phyloP scores from a whole-genome alignment of 53 echinoderm and acorn worm species.

The Zoroaster sp. region DNA sequence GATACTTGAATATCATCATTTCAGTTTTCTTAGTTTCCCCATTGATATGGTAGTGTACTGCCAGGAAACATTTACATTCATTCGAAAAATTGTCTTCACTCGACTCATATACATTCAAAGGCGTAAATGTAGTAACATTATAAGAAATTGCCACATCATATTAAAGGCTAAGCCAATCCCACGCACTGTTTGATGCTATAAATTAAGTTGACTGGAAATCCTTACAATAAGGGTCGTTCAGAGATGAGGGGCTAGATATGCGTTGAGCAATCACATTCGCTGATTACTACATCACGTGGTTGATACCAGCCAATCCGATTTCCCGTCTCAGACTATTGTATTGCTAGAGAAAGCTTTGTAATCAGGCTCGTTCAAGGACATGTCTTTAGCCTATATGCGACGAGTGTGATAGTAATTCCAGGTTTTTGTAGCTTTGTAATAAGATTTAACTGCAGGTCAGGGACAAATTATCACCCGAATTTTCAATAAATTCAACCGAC shows the following conservation, averaged over 20 bases:
- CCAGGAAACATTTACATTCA: too few relatives aligned
- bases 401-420: background rate
- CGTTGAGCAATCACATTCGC: background rate
- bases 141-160: too few relatives aligned
- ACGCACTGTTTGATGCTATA: background rate
- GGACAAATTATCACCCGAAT: background rate
- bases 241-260: background rate
- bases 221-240: background rate
- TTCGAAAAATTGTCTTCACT: too few relatives aligned
- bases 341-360: background rate
- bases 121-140: too few relatives aligned
- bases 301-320: background rate
- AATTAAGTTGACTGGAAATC: background rate
- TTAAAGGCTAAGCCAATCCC: background rate
- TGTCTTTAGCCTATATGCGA: background rate
- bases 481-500: background rate
- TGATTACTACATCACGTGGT: background rate
- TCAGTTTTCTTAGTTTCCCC: too few relatives aligned
- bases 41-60: too few relatives aligned
- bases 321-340: background rate
- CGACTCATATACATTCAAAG: too few relatives aligned
- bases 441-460: background rate
- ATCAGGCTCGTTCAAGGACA: conserved; percentile 27
- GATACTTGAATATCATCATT: too few relatives aligned
- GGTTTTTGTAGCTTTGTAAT: background rate